These are phyloP conservation scores for Scolopax mira DNA, from an alignment of 2,113 vertebrate genomes.

Conservation along the genomic window DNA sequence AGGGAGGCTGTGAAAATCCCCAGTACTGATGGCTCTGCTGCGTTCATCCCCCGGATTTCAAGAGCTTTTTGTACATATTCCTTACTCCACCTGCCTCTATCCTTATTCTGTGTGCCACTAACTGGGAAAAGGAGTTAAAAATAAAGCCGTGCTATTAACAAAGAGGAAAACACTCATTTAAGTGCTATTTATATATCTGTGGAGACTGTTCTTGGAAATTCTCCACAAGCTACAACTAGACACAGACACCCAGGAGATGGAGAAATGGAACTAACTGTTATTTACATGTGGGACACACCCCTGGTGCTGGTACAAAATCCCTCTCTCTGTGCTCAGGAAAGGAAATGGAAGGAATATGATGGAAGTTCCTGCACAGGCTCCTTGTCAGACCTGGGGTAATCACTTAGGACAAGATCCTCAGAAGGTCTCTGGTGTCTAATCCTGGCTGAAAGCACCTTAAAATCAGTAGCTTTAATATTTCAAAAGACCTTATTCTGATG, in stretches of 20 bases:
- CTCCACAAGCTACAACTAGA: background rate
- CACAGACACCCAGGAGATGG: background rate
- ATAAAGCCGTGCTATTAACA: background rate
- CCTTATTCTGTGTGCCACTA: background rate
- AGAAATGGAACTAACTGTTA: background rate
- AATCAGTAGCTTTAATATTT: no score
- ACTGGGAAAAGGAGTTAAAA: background rate
- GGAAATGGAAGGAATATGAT: fast-evolving
- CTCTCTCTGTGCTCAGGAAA: background rate
- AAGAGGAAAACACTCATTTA: background rate
- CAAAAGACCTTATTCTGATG: fast-evolving
- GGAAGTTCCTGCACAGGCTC: fast-evolving
- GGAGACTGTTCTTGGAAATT: background rate
- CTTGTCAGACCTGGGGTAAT: background rate
- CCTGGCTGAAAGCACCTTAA: background rate
- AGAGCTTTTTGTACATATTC: background rate
- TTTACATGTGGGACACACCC: background rate
- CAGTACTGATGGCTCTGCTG: fast-evolving
- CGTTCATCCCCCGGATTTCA: background rate
- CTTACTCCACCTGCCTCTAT: background rate
- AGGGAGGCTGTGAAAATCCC: background rate
- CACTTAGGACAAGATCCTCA: background rate
- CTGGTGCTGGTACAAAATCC: fast-evolving
- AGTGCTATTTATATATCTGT: background rate
- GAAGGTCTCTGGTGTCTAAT: background rate